Conservation (phyloP, 2,113 vertebrate species). For the Trogon surrucura region DNA sequence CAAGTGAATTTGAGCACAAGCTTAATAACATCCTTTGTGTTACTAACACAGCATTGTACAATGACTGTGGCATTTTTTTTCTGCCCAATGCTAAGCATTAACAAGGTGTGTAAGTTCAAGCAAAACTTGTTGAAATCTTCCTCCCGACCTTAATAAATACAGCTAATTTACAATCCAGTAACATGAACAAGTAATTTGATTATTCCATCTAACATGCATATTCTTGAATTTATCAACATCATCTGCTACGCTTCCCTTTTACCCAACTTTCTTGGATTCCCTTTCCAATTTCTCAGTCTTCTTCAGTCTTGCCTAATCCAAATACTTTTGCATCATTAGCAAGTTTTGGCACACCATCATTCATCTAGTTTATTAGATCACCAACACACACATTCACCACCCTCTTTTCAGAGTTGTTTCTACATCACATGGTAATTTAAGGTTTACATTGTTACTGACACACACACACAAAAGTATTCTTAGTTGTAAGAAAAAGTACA, state of each 20-base stretch:
- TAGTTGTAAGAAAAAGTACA: not conserved
- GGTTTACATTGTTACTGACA: conserved; percentile 3
- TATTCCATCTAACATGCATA: conserved; percentile 19
- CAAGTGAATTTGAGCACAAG: not conserved
- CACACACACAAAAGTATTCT: not conserved
- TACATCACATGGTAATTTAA: conserved; percentile 40
- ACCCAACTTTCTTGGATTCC: conserved; percentile 54
- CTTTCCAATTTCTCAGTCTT: conserved; percentile 35
- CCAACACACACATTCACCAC: conserved; percentile 14
- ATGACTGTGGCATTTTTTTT: not conserved
- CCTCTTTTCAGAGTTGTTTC: conserved; percentile 43
- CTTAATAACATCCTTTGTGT: not conserved
- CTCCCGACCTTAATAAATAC: not conserved
- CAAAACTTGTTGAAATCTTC: not conserved
- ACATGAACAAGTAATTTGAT: conserved; percentile 25
- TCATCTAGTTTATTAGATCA: conserved; percentile 61
- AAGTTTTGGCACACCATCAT: conserved; percentile 65
- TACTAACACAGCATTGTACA: not conserved
- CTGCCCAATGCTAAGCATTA: not conserved
- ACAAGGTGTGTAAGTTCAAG: not conserved
- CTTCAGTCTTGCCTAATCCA: conserved; percentile 51
- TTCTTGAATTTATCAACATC: conserved; percentile 63
- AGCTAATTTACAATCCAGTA: conserved; percentile 4
- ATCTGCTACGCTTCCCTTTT: conserved; percentile 56
- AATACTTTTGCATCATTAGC: conserved; percentile 65